phyloP scores from a whole-genome alignment of 92 coral and sea anemone genomes.

The Zoanthus sociatus region DNA sequence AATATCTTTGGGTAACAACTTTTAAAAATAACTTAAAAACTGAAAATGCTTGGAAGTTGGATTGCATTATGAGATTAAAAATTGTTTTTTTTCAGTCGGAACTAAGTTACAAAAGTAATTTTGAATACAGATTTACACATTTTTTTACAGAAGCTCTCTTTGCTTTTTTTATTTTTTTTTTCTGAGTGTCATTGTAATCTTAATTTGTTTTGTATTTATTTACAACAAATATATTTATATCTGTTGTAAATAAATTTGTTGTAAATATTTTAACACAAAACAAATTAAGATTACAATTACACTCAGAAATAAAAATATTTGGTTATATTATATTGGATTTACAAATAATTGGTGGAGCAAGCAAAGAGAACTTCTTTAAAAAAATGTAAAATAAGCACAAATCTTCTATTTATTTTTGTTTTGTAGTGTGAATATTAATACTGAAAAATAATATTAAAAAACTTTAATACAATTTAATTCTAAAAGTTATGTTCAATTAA shows the following conservation, averaged over 20 bases:
- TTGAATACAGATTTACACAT: not conserved
- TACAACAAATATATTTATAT: too few relatives aligned
- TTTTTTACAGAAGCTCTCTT: not conserved
- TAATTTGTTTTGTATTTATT: too few relatives aligned
- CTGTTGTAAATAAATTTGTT: too few relatives aligned
- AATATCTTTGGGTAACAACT: slow-evolving; percentile 12
- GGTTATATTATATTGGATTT: not conserved
- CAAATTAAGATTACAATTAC: too few relatives aligned
- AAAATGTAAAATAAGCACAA: not conserved
- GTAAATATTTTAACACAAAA: too few relatives aligned
- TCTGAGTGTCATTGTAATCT: too few relatives aligned
- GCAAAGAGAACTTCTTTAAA: not conserved
- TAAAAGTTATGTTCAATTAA: slow-evolving; percentile 39
- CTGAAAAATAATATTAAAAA: not conserved
- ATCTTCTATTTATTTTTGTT: not conserved
- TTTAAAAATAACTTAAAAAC: not conserved
- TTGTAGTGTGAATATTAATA: not conserved
- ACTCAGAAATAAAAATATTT: too few relatives aligned
- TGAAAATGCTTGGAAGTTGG: slow-evolving; percentile 15
- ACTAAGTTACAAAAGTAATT: slow-evolving; percentile 8
- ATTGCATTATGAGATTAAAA: slow-evolving; percentile 3
- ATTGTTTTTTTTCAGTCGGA: not conserved
- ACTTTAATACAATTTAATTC: not conserved
- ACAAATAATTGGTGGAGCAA: not conserved
- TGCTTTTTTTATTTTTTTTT: not conserved